Percentiles rank a stretch among this genome's conserved stretches.
Evolutionary conservation across 1,140 invertebrate genomes (phyloP).

Genomic region (Charaxes varanes): DNA sequence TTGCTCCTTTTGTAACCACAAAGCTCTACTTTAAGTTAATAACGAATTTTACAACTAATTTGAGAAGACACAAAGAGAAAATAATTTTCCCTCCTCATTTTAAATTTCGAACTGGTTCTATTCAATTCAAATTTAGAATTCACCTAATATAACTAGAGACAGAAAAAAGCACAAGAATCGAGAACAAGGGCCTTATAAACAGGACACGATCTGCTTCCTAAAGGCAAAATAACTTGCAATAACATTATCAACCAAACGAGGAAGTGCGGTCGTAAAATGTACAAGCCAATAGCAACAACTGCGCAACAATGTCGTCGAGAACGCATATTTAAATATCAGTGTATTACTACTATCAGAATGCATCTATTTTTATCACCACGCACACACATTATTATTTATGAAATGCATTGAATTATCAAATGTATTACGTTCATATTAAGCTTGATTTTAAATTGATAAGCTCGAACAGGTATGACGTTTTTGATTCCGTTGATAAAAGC

Average conservation of each 20-base stretch:
- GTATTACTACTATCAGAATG: slow-evolving; percentile 31
- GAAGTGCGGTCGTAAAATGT: slow-evolving; percentile 34
- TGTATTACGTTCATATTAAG: not conserved
- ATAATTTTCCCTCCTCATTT: too few relatives aligned
- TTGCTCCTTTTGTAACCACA: too few relatives aligned
- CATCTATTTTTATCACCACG: slow-evolving; percentile 30
- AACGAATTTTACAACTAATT: too few relatives aligned
- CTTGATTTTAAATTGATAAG: not conserved
- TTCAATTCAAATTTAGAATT: too few relatives aligned
- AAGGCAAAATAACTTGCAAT: slow-evolving; percentile 1
- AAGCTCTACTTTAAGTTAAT: too few relatives aligned
- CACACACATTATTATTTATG: slow-evolving; percentile 9
- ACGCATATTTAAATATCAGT: slow-evolving; percentile 44
- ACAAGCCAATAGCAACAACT: slow-evolving; percentile 30
- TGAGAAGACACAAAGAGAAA: too few relatives aligned
- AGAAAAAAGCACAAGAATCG: not conserved
- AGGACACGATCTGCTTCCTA: slow-evolving; percentile 6
- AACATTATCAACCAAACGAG: slow-evolving; percentile 44
- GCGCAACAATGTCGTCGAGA: slow-evolving; percentile 37
- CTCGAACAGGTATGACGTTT: not conserved
- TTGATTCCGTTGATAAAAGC: too few relatives aligned
- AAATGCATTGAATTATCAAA: not conserved
- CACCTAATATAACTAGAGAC: too few relatives aligned
- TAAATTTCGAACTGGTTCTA: too few relatives aligned
- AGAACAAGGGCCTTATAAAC: not conserved